Evolutionary conservation across 2,888 invertebrate species (phyloP).

Genomic region (Andrena dorsata): DNA sequence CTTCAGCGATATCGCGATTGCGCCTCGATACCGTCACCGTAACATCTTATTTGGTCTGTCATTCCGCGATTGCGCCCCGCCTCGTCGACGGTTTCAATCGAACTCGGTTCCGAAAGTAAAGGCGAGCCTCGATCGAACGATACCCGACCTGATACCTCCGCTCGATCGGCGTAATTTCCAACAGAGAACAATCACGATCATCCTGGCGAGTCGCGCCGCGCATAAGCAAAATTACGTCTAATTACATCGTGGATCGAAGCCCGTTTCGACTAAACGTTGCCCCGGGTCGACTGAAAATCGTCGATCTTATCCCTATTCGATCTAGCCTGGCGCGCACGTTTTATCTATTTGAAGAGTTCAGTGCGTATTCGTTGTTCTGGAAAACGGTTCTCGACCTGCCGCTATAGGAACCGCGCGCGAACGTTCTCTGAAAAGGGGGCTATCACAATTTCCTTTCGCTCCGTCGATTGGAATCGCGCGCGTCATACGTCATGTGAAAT

Average conservation of each 20-base stretch:
- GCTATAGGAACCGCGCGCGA: background rate
- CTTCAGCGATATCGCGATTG: background rate
- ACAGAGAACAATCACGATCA: background rate
- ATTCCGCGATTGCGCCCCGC: background rate
- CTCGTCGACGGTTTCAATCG: background rate
- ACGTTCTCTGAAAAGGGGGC: constrained; percentile 1
- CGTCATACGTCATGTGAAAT: constrained; percentile 32
- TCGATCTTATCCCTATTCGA: constrained; percentile 16
- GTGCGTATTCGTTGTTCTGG: constrained; percentile 62
- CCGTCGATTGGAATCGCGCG: constrained; percentile 10
- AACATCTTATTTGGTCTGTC: background rate
- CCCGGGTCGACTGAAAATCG: constrained; percentile 18
- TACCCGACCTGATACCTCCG: background rate
- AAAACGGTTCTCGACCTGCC: constrained; percentile 43
- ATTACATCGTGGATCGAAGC: constrained; percentile 32
- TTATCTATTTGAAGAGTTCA: constrained; percentile 25
- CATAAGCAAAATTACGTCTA: constrained; percentile 56
- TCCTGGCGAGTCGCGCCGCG: constrained; percentile 21
- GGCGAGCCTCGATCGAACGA: background rate
- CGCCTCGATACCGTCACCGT: background rate
- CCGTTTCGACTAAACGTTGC: constrained; percentile 1
- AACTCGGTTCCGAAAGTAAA: constrained; percentile 4
- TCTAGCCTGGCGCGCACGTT: background rate
- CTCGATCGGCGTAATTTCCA: constrained; percentile 19
- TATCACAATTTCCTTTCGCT: constrained; percentile 42